phyloP scores from a whole-genome alignment of 2,113 vertebrate species.

The Theristicus caerulescens region DNA sequence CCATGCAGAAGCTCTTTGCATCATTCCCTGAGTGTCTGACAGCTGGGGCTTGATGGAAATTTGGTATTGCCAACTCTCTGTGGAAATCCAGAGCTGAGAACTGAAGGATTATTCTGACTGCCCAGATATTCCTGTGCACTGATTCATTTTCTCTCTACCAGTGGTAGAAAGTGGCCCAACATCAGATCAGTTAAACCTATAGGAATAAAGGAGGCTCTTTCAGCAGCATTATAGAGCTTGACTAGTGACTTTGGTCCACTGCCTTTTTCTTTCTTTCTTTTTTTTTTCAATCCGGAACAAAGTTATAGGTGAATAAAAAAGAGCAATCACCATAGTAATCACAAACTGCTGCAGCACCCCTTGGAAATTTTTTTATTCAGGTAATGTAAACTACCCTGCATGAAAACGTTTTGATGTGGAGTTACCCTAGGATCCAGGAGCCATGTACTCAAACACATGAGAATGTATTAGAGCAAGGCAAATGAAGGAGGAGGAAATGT shows the following conservation, averaged over 20 bases:
- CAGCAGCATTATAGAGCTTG: not conserved
- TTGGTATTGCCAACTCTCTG: not conserved
- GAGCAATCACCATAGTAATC: not conserved
- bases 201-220: not conserved
- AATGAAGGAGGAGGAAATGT: not conserved
- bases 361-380: not conserved
- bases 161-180: not conserved
- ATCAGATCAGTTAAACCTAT: not conserved
- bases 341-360: not conserved
- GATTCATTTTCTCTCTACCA: not conserved
- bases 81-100: not conserved
- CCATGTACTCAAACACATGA: not conserved
- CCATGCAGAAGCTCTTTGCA: not conserved
- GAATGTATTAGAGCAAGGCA: not conserved
- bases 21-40: not conserved
- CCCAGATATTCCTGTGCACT: not conserved
- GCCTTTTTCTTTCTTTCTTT: not conserved
- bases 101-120: not conserved
- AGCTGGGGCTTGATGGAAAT: not conserved
- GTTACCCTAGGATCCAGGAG: not conserved
- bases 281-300: not conserved
- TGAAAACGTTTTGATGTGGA: fast-evolving
- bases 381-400: not conserved
- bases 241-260: not conserved
- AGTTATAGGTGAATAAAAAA: not conserved